Percentiles rank a stretch among this genome's conserved stretches.
These are phyloP conservation scores for Camarhynchus parvulus DNA, from an alignment of 2,113 vertebrate species.

Conservation along the genomic window DNA sequence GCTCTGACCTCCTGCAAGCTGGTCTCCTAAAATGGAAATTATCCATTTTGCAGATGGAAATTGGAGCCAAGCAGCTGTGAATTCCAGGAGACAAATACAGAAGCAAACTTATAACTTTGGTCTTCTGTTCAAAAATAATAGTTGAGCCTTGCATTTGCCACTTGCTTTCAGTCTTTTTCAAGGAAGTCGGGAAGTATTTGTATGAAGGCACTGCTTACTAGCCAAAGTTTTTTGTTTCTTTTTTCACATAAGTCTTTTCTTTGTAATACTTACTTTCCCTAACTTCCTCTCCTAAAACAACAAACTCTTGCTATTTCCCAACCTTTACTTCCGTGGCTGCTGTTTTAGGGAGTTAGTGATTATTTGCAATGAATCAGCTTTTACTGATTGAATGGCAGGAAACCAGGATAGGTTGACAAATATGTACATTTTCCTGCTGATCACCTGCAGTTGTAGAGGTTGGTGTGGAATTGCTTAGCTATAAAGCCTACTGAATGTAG, in stretches of 20 bases:
- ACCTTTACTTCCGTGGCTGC: background rate
- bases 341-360: background rate
- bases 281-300: background rate
- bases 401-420: background rate
- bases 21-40: conserved; percentile 55
- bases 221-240: background rate
- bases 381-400: background rate
- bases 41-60: conserved; percentile 42
- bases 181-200: background rate
- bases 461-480: background rate
- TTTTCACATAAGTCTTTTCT: background rate
- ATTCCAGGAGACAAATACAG: conserved; percentile 30
- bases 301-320: background rate
- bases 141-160: background rate
- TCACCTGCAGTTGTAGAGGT: background rate
- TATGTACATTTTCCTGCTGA: background rate
- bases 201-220: background rate
- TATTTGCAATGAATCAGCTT: background rate
- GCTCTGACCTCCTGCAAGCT: background rate
- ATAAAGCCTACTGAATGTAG: background rate
- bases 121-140: background rate
- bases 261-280: background rate
- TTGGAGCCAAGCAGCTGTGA: conserved; percentile 48
- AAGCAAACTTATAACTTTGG: background rate
- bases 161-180: background rate